These are phyloP conservation scores for Siphonodentalium dalli DNA, from an alignment of 2,888 invertebrate species.

Conservation along the genomic window DNA sequence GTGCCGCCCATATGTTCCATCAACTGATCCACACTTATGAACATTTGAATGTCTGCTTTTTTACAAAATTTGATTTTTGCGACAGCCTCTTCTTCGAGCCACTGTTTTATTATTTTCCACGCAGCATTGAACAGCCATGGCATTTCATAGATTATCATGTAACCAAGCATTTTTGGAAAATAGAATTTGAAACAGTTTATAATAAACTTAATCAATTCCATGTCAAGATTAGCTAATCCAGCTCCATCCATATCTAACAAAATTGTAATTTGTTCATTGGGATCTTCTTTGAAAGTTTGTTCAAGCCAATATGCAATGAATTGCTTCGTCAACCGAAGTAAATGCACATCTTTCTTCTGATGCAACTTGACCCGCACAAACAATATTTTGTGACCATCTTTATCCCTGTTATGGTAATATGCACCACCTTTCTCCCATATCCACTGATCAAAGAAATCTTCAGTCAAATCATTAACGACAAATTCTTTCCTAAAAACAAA, in stretches of 20 bases:
- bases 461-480: slow-evolving; percentile 70
- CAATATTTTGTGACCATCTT: slow-evolving; percentile 74
- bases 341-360: slow-evolving; percentile 78
- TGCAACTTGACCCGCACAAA: slow-evolving; percentile 84
- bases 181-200: slow-evolving; percentile 86
- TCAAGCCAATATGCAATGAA: slow-evolving; percentile 88
- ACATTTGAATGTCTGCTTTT: slow-evolving; percentile 75
- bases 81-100: slow-evolving; percentile 87
- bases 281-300: slow-evolving; percentile 65
- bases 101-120: slow-evolving; percentile 86
- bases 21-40: slow-evolving; percentile 77
- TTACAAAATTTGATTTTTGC: slow-evolving; percentile 87
- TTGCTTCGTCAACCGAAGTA: slow-evolving; percentile 79
- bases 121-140: slow-evolving; percentile 92
- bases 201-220: slow-evolving; percentile 88
- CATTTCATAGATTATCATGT: slow-evolving; percentile 91
- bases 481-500: slow-evolving; percentile 83
- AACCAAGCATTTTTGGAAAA: slow-evolving; percentile 78
- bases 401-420: slow-evolving; percentile 80
- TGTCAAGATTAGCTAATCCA: slow-evolving; percentile 86
- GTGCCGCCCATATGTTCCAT: slow-evolving; percentile 64
- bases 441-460: slow-evolving; percentile 75
- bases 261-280: slow-evolving; percentile 78
- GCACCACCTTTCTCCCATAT: slow-evolving; percentile 80
- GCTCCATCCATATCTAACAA: slow-evolving; percentile 91